Conservation (phyloP, 2,797 vertebrate genomes). For the Paramormyrops hopkinsi region DNA sequence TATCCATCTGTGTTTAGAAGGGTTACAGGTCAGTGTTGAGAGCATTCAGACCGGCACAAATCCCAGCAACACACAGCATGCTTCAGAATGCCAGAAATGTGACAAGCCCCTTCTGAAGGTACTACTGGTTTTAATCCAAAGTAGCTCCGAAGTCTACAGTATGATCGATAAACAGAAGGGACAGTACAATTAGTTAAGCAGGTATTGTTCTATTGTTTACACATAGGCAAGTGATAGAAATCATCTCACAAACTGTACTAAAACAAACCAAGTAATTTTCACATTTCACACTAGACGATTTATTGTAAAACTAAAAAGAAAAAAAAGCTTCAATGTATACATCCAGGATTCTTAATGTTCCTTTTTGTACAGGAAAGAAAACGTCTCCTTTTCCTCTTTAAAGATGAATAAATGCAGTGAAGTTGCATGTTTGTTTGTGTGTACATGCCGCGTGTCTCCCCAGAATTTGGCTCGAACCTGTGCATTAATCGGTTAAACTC, state of each 20-base stretch:
- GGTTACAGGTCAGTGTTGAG: not conserved
- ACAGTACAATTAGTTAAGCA: constrained; percentile 25
- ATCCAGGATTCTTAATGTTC: not conserved
- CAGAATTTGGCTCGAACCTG: not conserved
- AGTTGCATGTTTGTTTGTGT: not conserved
- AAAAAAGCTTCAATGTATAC: constrained; percentile 30
- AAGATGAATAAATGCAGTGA: not conserved
- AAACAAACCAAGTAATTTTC: constrained; percentile 30
- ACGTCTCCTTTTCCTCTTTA: not conserved
- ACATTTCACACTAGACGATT: constrained; percentile 37
- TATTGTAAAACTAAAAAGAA: constrained; percentile 16
- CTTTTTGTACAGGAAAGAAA: not conserved
- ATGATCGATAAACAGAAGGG: constrained; percentile 47
- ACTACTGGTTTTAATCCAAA: constrained; percentile 5
- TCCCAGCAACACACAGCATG: not conserved
- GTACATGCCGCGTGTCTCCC: not conserved
- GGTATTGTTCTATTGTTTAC: not conserved
- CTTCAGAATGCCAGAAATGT: not conserved
- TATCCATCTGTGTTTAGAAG: not conserved
- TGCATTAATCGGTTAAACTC: constrained; percentile 42
- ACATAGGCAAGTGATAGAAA: not conserved
- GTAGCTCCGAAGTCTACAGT: constrained; percentile 32
- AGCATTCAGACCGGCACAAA: not conserved
- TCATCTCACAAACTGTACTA: constrained; percentile 21
- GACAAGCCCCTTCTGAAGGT: not conserved